Evolutionary conservation across 2,113 vertebrate genomes (phyloP), one percentile per base, ranked within the genome.

Genomic region (Salminus brasiliensis): DNA sequence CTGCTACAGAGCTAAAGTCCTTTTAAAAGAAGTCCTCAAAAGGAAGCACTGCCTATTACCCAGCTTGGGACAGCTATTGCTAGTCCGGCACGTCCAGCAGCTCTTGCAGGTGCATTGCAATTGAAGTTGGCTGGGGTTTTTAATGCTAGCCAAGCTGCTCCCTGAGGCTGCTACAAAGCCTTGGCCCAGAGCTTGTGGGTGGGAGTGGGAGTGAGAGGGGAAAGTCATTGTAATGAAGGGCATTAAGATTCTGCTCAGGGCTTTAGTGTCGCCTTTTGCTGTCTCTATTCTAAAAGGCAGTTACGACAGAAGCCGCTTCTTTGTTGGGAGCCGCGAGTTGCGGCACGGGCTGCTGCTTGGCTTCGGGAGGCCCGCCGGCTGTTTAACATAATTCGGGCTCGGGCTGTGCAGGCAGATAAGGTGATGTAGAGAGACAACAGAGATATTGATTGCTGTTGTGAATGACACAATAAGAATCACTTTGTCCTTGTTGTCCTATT

Each of bases 191-290:
- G 23, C 41, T 78, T 71, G 62, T 18, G 29, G 63, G 34, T 36
- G 60, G 57, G 55, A 43, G 41, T 52, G 52, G 52, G 60, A 59
- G 30, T 25, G 47, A 53, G 81, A 74, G 41, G 34, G 10, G 59
- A 83, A 60, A 60, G 36, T 45, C 63, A 74, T 29, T 78, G 66
- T 79, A 80, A 84, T 76, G 43, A 69, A 83, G 36, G 43, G 18
- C 73, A 74, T 63, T 45, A 66, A 74, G 78, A 85, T 69, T 60
- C 72, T 76, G 27, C 43, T 52, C 60, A 65, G 39, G 18, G 80
- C 53, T 36, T 59, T n/a, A 25, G 76, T 55, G 71, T 55, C 68
- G 62, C 34, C 39, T 63, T 62, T 55, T 55, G 65, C 39, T 34
- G 23, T 29, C 15, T 55, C 60, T 34, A 78, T 73, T 81, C 8